Conservation (phyloP, 64 coral and sea anemone genomes). For the Trachythela sp. region DNA sequence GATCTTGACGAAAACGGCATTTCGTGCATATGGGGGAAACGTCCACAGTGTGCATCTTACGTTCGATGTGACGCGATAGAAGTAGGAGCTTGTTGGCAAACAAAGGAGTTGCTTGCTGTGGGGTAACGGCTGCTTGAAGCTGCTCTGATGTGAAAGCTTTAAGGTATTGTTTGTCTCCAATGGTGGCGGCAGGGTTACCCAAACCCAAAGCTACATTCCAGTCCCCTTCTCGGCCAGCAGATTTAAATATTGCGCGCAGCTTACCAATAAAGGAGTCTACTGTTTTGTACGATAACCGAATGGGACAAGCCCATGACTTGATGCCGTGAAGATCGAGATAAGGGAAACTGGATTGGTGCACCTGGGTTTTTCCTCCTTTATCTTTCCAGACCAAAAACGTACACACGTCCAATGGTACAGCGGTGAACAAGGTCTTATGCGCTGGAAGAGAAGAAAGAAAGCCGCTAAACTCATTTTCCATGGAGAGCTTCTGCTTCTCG, state of each 20-base stretch:
- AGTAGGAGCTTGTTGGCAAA: conserved; percentile 26
- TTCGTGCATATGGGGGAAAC: not conserved
- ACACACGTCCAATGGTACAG: conserved; percentile 41
- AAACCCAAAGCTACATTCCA: not conserved
- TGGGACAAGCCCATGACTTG: conserved; percentile 5
- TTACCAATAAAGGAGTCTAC: conserved; percentile 49
- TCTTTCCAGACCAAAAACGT: conserved; percentile 49
- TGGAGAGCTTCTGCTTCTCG: not conserved
- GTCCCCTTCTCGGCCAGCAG: not conserved
- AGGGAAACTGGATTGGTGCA: conserved; percentile 26
- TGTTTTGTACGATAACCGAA: conserved; percentile 21
- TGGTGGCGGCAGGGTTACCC: conserved; percentile 40
- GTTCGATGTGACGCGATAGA: not conserved
- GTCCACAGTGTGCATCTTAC: not conserved
- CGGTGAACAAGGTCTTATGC: conserved; percentile 29
- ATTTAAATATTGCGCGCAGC: conserved; percentile 41
- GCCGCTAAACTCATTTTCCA: not conserved
- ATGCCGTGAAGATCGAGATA: not conserved
- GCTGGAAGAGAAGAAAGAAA: conserved; percentile 42
- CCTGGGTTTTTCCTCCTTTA: conserved; percentile 37
- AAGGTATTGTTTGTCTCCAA: not conserved
- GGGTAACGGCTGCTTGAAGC: not conserved
- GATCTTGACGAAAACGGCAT: conserved; percentile 24
- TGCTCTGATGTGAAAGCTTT: conserved; percentile 22
- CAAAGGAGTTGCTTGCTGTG: conserved; percentile 36